Evolutionary conservation across 2,888 invertebrate species (phyloP).

Genomic region (Heliconius erato): DNA sequence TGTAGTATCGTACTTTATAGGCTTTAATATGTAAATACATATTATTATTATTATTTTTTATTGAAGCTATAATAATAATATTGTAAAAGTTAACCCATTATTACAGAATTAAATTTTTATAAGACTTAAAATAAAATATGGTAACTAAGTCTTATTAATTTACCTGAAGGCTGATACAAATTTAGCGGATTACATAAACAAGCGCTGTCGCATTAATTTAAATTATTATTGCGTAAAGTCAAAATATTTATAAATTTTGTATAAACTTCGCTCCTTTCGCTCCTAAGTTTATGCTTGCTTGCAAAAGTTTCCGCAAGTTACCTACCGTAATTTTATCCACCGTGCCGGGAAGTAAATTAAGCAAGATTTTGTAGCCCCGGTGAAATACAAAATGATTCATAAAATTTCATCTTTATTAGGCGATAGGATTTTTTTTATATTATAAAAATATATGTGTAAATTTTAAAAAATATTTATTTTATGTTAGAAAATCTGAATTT

Average conservation of each 20-base stretch:
- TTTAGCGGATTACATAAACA: conserved; percentile 37
- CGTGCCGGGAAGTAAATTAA: conserved; percentile 39
- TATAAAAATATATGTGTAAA: background rate
- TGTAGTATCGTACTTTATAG: no score
- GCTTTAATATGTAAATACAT: no score
- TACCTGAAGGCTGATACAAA: background rate
- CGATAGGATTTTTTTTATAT: background rate
- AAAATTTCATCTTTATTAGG: conserved; percentile 10
- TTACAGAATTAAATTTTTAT: background rate
- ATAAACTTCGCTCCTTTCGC: conserved; percentile 36
- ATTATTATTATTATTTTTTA: no score
- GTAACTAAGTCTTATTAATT: background rate
- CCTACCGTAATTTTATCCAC: conserved; percentile 37
- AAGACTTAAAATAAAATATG: background rate
- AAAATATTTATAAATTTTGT: conserved; percentile 43
- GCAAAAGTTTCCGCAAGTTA: conserved; percentile 42
- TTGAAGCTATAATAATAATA: no score
- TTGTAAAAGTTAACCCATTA: no score
- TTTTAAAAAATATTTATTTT: background rate
- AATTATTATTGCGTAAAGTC: conserved; percentile 32
- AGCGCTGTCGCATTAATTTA: conserved; percentile 38
- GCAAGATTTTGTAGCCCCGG: conserved; percentile 25
- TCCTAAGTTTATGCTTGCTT: conserved; percentile 37
- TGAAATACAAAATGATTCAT: conserved; percentile 27
- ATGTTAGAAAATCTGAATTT: background rate